Conservation (phyloP, 2,797 vertebrate species). For the Anguilla anguilla region DNA sequence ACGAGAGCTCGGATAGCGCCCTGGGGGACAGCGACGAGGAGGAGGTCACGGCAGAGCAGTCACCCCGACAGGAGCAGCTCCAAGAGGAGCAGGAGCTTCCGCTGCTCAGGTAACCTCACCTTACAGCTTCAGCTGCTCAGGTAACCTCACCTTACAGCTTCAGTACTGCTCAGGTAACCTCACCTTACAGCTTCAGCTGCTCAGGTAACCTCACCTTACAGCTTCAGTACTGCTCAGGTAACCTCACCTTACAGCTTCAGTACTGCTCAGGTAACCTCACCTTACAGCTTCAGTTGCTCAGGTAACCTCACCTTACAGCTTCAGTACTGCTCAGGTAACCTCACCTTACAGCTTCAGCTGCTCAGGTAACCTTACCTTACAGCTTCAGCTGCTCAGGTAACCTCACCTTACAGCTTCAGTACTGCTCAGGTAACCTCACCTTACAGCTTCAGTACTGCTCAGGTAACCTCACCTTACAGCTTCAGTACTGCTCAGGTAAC, state of each 20-base stretch:
- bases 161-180: not conserved
- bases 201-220: not conserved
- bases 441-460: no score
- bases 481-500: no score
- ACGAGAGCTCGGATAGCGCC: slow-evolving; percentile 81
- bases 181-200: not conserved
- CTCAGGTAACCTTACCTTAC: no score
- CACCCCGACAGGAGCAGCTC: slow-evolving; percentile 47
- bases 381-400: no score
- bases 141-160: not conserved
- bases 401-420: no score
- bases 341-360: not conserved
- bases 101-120: slow-evolving; percentile 72
- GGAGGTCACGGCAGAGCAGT: slow-evolving; percentile 24
- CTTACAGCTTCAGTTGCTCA: no score
- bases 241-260: not conserved
- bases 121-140: not conserved
- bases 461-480: no score
- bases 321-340: not conserved
- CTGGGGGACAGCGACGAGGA: slow-evolving; percentile 82
- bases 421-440: no score
- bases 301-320: no score
- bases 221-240: not conserved
- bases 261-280: no score
- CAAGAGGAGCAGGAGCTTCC: slow-evolving; percentile 76